Evolutionary conservation across 2,888 invertebrate genomes (phyloP).

Genomic region (Aethes cnicana): DNA sequence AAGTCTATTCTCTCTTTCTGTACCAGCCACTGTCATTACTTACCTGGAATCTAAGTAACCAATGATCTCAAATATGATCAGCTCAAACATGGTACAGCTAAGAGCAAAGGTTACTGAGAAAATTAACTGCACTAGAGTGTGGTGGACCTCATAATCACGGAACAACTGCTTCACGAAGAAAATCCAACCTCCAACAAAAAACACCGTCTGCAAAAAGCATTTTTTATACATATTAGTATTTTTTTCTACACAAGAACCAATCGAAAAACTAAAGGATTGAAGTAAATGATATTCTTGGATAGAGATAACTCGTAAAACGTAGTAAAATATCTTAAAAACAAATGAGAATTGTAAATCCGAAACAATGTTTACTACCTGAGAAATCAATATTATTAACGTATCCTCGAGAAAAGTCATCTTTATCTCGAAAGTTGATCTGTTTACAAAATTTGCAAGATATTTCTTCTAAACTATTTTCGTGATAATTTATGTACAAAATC

Average conservation of each 20-base stretch:
- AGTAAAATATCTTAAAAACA: neutral
- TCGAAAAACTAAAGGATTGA: neutral
- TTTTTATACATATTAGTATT: neutral
- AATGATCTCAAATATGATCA: constrained; percentile 99
- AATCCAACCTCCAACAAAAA: constrained; percentile 98
- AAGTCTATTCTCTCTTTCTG: too few species aligned
- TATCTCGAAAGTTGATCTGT: neutral
- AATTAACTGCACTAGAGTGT: constrained; percentile 95
- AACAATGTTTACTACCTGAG: constrained; percentile 83
- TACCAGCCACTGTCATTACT: too few species aligned
- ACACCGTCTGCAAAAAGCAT: constrained; percentile 87
- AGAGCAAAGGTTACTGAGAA: constrained; percentile 98
- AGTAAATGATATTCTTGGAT: neutral
- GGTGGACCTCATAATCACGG: constrained; percentile 98
- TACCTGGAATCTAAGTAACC: constrained; percentile 96
- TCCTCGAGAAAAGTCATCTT: constrained; percentile 92
- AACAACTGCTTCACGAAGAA: constrained; percentile 99
- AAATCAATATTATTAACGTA: constrained; percentile 90
- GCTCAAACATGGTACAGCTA: constrained; percentile 99
- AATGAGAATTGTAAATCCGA: constrained; percentile 27
- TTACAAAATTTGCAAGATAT: neutral
- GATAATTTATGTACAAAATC: constrained; percentile 3
- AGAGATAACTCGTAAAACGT: neutral
- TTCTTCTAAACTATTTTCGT: neutral
- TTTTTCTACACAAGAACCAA: neutral